phyloP scores from a whole-genome alignment of 2,888 invertebrate genomes.

The Melipona beecheii region DNA sequence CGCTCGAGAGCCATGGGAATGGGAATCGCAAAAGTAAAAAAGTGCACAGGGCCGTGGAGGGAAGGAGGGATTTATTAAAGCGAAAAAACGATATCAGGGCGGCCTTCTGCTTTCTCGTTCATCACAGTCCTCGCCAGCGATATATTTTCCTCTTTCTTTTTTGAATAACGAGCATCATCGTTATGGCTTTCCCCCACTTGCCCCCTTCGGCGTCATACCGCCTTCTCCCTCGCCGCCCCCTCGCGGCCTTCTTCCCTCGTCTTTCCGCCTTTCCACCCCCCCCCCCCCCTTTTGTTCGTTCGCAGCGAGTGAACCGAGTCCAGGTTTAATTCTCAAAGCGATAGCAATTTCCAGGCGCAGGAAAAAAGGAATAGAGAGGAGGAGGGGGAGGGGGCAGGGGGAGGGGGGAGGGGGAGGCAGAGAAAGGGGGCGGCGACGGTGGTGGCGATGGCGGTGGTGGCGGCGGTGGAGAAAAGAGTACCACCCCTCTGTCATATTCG shows the following conservation, averaged over 20 bases:
- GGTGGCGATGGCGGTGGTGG: not conserved
- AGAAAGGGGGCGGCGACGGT: conserved; percentile 1
- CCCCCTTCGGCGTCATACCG: conserved; percentile 25
- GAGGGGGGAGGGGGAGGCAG: conserved; percentile 6
- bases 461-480: conserved; percentile 15
- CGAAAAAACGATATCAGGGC: conserved; percentile 60
- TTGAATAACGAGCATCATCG: conserved; percentile 69
- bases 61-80: conserved; percentile 65
- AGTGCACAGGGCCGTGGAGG: conserved; percentile 4
- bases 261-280: conserved; percentile 27
- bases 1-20: conserved; percentile 47
- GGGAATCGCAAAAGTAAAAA: conserved; percentile 57
- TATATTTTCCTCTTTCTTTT: conserved; percentile 63
- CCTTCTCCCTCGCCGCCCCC: conserved; percentile 14
- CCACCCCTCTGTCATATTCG: conserved; percentile 56
- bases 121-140: conserved; percentile 58
- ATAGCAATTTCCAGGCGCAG: conserved; percentile 69
- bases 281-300: conserved; percentile 56
- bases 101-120: conserved; percentile 60
- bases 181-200: conserved; percentile 52
- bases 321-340: conserved; percentile 73
- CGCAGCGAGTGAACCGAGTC: conserved; percentile 66
- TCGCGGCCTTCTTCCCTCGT: conserved; percentile 34
- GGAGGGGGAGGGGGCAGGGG: not conserved
- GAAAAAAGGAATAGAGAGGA: conserved; percentile 55